phyloP scores from a whole-genome alignment of 2,113 vertebrate genomes.

The Colius striatus region DNA sequence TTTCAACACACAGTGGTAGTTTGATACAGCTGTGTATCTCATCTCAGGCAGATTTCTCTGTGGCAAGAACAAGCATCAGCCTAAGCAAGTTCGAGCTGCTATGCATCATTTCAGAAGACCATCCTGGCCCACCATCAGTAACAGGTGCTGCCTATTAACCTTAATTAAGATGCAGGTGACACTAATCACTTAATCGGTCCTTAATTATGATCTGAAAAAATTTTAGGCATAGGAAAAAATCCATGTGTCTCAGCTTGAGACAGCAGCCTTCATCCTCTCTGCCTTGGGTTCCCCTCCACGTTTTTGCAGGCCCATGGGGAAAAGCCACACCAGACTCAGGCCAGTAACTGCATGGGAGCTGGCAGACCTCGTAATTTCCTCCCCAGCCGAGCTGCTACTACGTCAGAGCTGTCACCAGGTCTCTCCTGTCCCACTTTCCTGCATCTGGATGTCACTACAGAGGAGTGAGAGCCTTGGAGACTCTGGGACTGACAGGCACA shows the following conservation, averaged over 20 bases:
- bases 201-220: not conserved
- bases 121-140: not conserved
- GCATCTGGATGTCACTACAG: not conserved
- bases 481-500: not conserved
- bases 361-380: not conserved
- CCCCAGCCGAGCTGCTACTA: not conserved
- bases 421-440: slow-evolving; percentile 54
- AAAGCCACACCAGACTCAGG: not conserved
- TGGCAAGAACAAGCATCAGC: not conserved
- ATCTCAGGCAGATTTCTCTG: not conserved
- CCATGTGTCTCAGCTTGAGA: not conserved
- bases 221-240: not conserved
- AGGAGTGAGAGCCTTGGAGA: not conserved
- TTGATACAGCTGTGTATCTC: not conserved
- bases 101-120: not conserved
- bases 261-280: not conserved
- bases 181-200: not conserved
- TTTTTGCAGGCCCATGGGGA: not conserved
- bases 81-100: not conserved
- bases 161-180: slow-evolving; percentile 13
- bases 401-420: not conserved
- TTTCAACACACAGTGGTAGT: not conserved
- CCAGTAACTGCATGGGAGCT: not conserved
- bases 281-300: not conserved
- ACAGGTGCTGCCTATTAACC: not conserved